A percentile compares a stretch with the other conserved stretches of the same genome.
Evolutionary conservation across 2,888 invertebrate species (phyloP).

Genomic region (Pyrochroa serraticornis): DNA sequence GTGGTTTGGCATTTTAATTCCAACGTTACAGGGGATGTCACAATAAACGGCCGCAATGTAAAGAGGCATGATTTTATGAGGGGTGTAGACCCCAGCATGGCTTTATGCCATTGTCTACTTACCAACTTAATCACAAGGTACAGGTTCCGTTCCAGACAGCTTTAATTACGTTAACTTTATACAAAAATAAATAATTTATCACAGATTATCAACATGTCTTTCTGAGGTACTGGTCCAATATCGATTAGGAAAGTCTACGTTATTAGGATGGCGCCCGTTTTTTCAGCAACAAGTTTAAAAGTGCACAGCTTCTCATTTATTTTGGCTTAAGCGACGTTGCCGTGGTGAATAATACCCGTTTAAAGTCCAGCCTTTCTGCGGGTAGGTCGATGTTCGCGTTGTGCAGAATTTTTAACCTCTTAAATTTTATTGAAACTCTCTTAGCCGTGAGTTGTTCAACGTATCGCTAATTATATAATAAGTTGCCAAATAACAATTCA

Average conservation of each 20-base stretch:
- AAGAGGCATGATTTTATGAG: constrained; percentile 19
- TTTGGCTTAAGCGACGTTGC: constrained; percentile 18
- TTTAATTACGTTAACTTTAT: constrained; percentile 5
- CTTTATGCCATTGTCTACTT: constrained; percentile 19
- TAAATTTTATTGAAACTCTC: no score
- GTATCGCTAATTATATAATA: no score
- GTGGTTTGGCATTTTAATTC: constrained; percentile 33
- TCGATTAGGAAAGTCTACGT: constrained; percentile 2
- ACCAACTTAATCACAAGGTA: constrained; percentile 26
- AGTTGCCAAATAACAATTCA: no score
- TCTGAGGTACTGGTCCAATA: background rate
- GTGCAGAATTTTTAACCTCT: no score
- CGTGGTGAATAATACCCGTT: constrained; percentile 12
- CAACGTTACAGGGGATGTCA: constrained; percentile 24
- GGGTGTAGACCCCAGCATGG: constrained; percentile 16
- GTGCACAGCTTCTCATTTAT: constrained; percentile 16
- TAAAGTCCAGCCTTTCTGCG: constrained; percentile 5
- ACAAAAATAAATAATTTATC: constrained; percentile 25
- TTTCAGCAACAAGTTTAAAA: constrained; percentile 13
- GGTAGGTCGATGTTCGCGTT: no score
- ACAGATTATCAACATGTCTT: background rate
- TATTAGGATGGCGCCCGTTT: constrained; percentile 21
- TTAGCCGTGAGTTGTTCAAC: no score
- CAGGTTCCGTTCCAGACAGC: constrained; percentile 2
- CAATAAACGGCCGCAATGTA: constrained; percentile 37